phyloP scores from a whole-genome alignment of 2,888 invertebrate species.

The Altica lythri region DNA sequence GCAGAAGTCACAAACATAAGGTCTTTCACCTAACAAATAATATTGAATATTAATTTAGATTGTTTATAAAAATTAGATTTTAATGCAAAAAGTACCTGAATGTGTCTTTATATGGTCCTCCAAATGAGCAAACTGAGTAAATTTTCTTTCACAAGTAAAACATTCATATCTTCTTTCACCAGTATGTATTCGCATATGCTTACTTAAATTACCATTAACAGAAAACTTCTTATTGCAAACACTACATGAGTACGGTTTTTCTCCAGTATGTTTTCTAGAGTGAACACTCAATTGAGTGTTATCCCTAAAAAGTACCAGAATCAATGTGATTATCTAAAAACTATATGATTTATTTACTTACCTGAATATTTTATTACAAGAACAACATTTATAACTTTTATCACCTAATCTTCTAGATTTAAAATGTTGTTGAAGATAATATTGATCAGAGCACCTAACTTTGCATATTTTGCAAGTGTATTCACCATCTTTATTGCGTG shows the following conservation, averaged over 20 bases:
- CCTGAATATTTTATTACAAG: slow-evolving; percentile 49
- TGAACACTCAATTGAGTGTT: slow-evolving; percentile 52
- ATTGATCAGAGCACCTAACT: slow-evolving; percentile 38
- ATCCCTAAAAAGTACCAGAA: slow-evolving; percentile 47
- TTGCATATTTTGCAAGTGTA: slow-evolving; percentile 47
- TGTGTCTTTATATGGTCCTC: slow-evolving; percentile 52
- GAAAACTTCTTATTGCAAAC: slow-evolving; percentile 51
- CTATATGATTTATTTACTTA: slow-evolving; percentile 3
- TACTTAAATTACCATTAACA: slow-evolving; percentile 53
- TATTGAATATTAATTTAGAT: background rate
- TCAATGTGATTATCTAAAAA: background rate
- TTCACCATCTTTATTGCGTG: slow-evolving; percentile 27
- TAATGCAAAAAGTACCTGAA: slow-evolving; percentile 39
- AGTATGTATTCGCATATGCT: slow-evolving; percentile 52
- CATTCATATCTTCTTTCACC: slow-evolving; percentile 50
- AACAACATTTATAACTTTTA: slow-evolving; percentile 47
- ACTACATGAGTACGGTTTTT: slow-evolving; percentile 50
- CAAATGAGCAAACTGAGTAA: slow-evolving; percentile 52
- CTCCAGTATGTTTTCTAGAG: slow-evolving; percentile 51
- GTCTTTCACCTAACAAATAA: slow-evolving; percentile 44
- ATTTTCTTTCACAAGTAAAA: slow-evolving; percentile 49
- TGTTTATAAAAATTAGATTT: background rate
- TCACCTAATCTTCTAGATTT: slow-evolving; percentile 42
- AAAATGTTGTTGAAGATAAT: slow-evolving; percentile 42
- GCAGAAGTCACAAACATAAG: slow-evolving; percentile 50